Percentiles rank a stretch among this genome's conserved stretches.
These are phyloP conservation scores for Neolamprologus cancellatus DNA, from an alignment of 2,113 vertebrate species.

Conservation along the genomic window DNA sequence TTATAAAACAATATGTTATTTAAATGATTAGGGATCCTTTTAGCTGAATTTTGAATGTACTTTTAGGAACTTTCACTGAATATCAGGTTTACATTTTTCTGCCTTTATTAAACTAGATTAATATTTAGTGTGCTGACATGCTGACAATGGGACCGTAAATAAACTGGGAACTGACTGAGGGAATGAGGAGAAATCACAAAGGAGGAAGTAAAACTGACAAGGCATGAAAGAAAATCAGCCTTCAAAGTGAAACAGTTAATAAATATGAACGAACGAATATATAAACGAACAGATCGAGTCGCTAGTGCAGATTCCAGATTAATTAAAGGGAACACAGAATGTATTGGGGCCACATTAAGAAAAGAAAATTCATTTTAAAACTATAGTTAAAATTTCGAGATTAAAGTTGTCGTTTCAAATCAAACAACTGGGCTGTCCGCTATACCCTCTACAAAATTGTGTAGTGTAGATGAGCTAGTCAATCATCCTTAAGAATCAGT, in stretches of 20 bases:
- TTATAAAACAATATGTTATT: not conserved
- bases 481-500: not conserved
- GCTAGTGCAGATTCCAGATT: not conserved
- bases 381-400: not conserved
- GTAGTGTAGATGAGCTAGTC: not conserved
- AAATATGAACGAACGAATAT: not conserved
- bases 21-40: not conserved
- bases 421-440: not conserved
- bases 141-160: not conserved
- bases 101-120: not conserved
- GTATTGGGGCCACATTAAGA: not conserved
- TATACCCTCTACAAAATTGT: not conserved
- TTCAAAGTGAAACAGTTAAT: not conserved
- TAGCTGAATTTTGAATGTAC: not conserved
- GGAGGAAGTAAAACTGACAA: not conserved
- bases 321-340: not conserved
- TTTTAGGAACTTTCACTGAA: not conserved
- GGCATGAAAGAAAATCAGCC: not conserved
- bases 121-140: not conserved
- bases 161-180: not conserved
- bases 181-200: not conserved
- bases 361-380: not conserved
- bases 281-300: not conserved
- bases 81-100: not conserved
- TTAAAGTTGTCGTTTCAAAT: not conserved